phyloP scores from a whole-genome alignment of 2,888 invertebrate species.

The Pachymerium ferrugineum region DNA sequence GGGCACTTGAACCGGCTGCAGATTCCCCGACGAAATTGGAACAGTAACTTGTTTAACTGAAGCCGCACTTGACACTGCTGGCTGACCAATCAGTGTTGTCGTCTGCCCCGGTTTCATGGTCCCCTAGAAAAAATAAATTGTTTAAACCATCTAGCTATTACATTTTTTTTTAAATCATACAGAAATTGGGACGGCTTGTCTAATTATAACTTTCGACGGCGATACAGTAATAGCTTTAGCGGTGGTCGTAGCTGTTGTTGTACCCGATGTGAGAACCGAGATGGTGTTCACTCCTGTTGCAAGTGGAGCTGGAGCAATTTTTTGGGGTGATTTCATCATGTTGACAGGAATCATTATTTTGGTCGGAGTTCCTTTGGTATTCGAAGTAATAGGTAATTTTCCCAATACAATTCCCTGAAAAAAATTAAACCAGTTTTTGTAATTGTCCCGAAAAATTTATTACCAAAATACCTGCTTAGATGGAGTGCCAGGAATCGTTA shows the following conservation, averaged over 20 bases:
- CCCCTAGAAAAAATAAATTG: background rate
- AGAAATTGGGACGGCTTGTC: slow-evolving; percentile 41
- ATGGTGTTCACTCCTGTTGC: slow-evolving; percentile 40
- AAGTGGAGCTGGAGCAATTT: slow-evolving; percentile 61
- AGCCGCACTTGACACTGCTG: slow-evolving; percentile 23
- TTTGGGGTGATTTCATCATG: slow-evolving; percentile 62
- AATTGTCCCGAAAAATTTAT: background rate
- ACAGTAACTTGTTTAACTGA: slow-evolving; percentile 35
- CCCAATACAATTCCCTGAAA: slow-evolving; percentile 39
- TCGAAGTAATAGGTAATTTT: slow-evolving; percentile 44
- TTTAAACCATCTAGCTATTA: background rate
- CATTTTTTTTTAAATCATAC: slow-evolving; percentile 38
- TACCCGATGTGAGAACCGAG: slow-evolving; percentile 40
- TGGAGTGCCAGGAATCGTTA: slow-evolving; percentile 41
- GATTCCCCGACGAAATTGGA: slow-evolving; percentile 34
- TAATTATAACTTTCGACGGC: slow-evolving; percentile 46
- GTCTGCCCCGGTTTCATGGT: slow-evolving; percentile 1
- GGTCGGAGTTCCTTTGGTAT: slow-evolving; percentile 44
- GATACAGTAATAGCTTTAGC: slow-evolving; percentile 41
- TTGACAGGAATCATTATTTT: slow-evolving; percentile 51
- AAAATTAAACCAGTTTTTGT: slow-evolving; percentile 27
- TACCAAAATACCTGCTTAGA: slow-evolving; percentile 41
- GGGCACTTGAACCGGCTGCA: slow-evolving; percentile 46
- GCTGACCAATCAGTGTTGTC: slow-evolving; percentile 27
- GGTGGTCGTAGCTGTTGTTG: slow-evolving; percentile 36